Evolutionary conservation across 2,888 invertebrate species (phyloP).

Genomic region (Flexamia atlantica): DNA sequence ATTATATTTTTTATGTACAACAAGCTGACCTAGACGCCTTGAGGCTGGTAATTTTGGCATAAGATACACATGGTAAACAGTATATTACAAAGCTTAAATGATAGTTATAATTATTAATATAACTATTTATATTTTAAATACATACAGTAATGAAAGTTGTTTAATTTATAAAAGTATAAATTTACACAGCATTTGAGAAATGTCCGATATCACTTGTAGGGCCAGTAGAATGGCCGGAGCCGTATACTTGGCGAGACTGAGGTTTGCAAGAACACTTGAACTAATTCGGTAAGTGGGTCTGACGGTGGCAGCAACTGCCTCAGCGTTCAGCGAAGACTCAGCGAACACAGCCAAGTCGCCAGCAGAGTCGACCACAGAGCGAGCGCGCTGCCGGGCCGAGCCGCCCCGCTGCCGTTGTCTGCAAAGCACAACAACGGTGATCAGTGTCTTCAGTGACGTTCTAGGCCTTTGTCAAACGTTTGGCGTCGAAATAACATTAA

Average conservation of each 20-base stretch:
- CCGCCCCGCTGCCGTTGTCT: conserved; percentile 47
- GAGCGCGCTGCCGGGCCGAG: background rate
- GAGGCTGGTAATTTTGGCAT: conserved; percentile 26
- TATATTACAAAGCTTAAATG: conserved; percentile 44
- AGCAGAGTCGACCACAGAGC: background rate
- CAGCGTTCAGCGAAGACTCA: background rate
- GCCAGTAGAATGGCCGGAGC: background rate
- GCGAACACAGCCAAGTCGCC: background rate
- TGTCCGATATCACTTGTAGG: conserved; percentile 15
- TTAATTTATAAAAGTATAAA: conserved; percentile 56
- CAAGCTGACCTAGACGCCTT: conserved; percentile 42
- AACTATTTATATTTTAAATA: conserved; percentile 27
- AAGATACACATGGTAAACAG: conserved; percentile 37
- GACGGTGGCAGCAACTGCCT: background rate
- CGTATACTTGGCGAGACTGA: conserved; percentile 3
- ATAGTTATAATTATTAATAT: background rate
- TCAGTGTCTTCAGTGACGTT: no score
- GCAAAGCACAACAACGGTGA: background rate
- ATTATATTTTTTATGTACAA: conserved; percentile 57
- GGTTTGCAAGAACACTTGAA: conserved; percentile 33
- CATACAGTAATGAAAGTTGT: conserved; percentile 14
- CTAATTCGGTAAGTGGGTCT: conserved; percentile 30
- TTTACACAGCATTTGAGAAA: conserved; percentile 26
- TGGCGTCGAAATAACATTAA: no score
- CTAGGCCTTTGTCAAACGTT: no score